phyloP scores from a whole-genome alignment of 2,113 vertebrate genomes.

The Salvelinus fontinalis region DNA sequence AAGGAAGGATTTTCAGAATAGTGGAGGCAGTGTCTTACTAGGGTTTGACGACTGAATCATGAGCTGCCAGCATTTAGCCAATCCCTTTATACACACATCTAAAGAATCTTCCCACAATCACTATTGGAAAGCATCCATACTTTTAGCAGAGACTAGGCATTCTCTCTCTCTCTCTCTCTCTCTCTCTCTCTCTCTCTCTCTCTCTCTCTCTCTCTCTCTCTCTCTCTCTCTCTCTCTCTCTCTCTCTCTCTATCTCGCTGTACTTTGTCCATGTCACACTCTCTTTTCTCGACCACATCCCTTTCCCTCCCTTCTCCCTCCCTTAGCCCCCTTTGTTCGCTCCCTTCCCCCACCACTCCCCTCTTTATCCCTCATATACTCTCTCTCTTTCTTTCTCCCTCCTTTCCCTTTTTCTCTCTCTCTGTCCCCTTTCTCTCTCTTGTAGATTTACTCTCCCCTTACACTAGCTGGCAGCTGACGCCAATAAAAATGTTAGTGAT shows the following conservation, averaged over 20 bases:
- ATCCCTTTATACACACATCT: conserved; percentile 12
- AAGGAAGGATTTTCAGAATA: conserved; percentile 17
- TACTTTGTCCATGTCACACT: neutral
- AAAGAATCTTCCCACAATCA: conserved; percentile 13
- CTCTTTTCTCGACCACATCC: neutral
- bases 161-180: neutral
- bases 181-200: neutral
- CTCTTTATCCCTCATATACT: neutral
- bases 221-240: neutral
- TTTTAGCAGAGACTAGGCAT: neutral
- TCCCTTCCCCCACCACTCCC: neutral
- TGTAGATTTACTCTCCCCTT: neutral
- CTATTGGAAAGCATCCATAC: conserved; percentile 1
- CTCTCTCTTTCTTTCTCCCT: neutral
- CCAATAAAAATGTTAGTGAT: conserved; percentile 65
- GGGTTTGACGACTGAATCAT: conserved; percentile 34
- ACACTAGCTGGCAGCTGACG: conserved; percentile 37
- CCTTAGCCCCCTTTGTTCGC: neutral
- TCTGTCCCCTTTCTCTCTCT: neutral
- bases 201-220: neutral
- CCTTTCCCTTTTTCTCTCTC: neutral
- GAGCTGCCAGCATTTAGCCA: conserved; percentile 30
- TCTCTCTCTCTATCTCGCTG: too few relatives aligned
- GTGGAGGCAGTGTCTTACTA: conserved; percentile 20
- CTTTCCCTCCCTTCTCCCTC: neutral